These are phyloP conservation scores for Isurus oxyrinchus DNA, from an alignment of 2,113 vertebrate genomes.

Conservation along the genomic window DNA sequence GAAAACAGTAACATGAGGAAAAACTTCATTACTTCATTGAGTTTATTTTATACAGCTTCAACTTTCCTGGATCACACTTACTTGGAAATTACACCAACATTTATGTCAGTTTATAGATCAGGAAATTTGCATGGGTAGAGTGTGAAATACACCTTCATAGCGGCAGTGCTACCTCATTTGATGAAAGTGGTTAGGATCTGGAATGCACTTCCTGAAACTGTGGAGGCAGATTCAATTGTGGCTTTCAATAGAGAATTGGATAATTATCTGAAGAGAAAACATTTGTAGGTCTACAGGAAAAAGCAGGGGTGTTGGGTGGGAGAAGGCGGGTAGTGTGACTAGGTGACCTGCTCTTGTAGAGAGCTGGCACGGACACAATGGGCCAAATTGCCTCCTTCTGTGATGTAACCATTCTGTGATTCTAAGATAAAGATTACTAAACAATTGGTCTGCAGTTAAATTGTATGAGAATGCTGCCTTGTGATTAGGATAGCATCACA, in stretches of 20 bases:
- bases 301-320: background rate
- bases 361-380: background rate
- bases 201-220: too few species aligned
- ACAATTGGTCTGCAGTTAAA: background rate
- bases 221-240: background rate
- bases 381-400: background rate
- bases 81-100: background rate
- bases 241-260: background rate
- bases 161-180: background rate
- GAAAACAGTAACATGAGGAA: background rate
- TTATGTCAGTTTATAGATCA: background rate
- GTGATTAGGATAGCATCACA: background rate
- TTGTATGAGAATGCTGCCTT: background rate
- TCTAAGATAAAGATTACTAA: background rate
- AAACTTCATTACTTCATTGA: background rate
- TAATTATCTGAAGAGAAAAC: background rate
- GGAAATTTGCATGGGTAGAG: background rate
- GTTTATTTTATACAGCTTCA: background rate
- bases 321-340: background rate
- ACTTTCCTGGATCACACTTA: background rate
- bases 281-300: background rate
- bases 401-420: background rate
- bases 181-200: background rate
- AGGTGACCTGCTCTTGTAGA: background rate
- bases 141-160: too few species aligned